Evolutionary conservation across 2,113 vertebrate genomes (phyloP), one percentile per base, ranked within the genome.

Genomic region (Baryphthengus martii): DNA sequence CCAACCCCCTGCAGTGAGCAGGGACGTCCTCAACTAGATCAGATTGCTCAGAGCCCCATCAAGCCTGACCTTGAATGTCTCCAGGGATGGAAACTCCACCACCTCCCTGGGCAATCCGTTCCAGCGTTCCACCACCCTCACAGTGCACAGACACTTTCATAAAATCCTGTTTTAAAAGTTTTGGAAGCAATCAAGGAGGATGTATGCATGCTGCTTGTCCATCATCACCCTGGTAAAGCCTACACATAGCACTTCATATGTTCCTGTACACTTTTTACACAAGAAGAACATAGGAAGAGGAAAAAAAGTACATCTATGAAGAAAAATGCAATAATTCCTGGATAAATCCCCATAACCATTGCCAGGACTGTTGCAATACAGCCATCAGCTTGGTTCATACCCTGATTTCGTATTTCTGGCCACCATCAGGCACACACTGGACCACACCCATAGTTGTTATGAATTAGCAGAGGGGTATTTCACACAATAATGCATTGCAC

Each of bases 391-490:
- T 18, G n/a, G 56, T 21, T 74, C 39, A 17, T 7, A 59, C 26
- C 33, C 40, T 49, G 13, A 58, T 37, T 29, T 19, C 26, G 13
- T 4, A n/a, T 8, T 71, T 44, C 31, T 24, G 50, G 65, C 37
- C 29, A 85, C 19, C 3, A 1, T 0, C 4, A 20, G 66, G 29
- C 35, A 63, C 19, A 17, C 29, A 4, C 9, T 26, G 45, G 31
- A 47, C 39, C 26, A 17, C 0, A 11, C 20, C 65, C 80, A 13
- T 0, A 53, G 20, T 2, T 6, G 19, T 6, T 40, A 45, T 1
- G 9, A 52, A 40, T 45, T 28, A 31, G 3, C 10, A 26, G 1
- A 18, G 10, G 16, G 31, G 23, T 37, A 25, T 82, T 67, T 42
- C 39, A 28, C 26, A 5, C 1, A 9, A 33, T 13, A 71, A 3